Evolutionary conservation across 2,797 vertebrate genomes (phyloP).

Genomic region (Neopelma chrysocephalum): DNA sequence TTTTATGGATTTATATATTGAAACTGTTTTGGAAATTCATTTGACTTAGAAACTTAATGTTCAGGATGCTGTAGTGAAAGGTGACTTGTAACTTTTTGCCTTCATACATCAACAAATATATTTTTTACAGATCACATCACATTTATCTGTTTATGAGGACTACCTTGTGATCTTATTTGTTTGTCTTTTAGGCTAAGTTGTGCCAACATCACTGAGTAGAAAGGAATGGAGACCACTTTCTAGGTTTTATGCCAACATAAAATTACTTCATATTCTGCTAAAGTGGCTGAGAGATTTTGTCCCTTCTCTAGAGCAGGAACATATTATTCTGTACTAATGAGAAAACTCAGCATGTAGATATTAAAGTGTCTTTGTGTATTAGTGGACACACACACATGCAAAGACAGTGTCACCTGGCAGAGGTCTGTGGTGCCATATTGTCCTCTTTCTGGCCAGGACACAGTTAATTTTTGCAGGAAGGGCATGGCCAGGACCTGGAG

Average conservation of each 20-base stretch:
- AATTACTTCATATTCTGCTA: background rate
- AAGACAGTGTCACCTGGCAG: background rate
- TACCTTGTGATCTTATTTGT: background rate
- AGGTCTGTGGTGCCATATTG: rapidly evolving
- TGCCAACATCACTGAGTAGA: background rate
- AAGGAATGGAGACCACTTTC: background rate
- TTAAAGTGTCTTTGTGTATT: background rate
- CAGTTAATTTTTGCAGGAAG: background rate
- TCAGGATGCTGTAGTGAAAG: background rate
- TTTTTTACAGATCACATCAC: background rate
- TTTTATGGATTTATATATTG: background rate
- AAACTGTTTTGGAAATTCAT: background rate
- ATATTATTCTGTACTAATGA: background rate
- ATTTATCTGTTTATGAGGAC: background rate
- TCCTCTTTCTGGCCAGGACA: background rate
- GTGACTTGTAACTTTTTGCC: background rate
- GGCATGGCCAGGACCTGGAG: background rate
- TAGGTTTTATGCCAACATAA: background rate
- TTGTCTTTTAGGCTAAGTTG: background rate
- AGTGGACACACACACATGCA: background rate
- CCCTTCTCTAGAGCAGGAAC: background rate
- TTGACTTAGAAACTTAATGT: background rate
- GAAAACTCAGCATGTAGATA: background rate
- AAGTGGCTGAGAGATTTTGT: background rate
- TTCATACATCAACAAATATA: background rate